These are phyloP conservation scores for Liodrosophila aerea DNA, from an alignment of 2,888 invertebrate genomes.

Conservation along the genomic window DNA sequence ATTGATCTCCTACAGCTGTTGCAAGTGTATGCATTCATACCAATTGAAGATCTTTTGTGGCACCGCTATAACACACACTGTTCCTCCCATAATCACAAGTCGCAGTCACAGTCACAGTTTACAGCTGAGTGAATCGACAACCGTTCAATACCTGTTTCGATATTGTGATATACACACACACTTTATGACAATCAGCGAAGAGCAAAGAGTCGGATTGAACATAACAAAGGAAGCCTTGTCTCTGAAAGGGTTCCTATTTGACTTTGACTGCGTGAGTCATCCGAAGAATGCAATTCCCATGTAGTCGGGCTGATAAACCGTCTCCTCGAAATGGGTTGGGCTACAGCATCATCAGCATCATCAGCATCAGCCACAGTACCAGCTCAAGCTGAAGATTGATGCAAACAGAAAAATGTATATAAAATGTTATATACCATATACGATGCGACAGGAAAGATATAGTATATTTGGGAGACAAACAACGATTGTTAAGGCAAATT, in stretches of 20 bases:
- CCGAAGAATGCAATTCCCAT: conserved; percentile 49
- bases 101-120: conserved; percentile 1
- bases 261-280: conserved; percentile 34
- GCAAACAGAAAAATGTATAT: conserved; percentile 22
- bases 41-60: conserved; percentile 32
- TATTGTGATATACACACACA: conserved; percentile 49
- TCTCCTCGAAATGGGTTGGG: conserved; percentile 38
- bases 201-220: conserved; percentile 3
- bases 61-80: conserved; percentile 49
- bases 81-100: background rate
- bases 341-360: background rate
- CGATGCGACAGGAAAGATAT: too few species aligned
- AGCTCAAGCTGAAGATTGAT: conserved; percentile 33
- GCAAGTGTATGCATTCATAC: conserved; percentile 34
- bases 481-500: too few species aligned
- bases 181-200: conserved; percentile 48
- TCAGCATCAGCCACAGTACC: too few species aligned
- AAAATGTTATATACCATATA: conserved; percentile 5
- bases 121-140: too few species aligned
- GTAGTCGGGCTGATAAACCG: conserved; percentile 45
- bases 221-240: conserved; percentile 41
- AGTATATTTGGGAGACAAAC: too few species aligned
- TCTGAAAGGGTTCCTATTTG: conserved; percentile 28
- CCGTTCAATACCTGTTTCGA: conserved; percentile 42
- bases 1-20: conserved; percentile 26